Conservation (phyloP, 1,140 invertebrate genomes). For the Pectinophora gossypiella region DNA sequence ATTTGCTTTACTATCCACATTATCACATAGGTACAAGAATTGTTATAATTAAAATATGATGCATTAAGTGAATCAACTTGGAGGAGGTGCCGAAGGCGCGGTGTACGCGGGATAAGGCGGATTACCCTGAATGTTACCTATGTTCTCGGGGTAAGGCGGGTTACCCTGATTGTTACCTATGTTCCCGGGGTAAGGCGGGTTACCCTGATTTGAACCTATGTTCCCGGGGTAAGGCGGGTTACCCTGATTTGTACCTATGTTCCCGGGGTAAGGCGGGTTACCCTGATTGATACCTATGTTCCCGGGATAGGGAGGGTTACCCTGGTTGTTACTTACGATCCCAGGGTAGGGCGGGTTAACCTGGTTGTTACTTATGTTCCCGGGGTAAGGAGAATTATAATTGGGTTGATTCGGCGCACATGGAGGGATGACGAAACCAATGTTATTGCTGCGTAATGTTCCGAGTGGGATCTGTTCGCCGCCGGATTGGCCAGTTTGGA, state of each 20-base stretch:
- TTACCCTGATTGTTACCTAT: not conserved
- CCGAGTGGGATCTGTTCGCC: not conserved
- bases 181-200: not conserved
- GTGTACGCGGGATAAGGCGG: not conserved
- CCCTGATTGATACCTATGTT: not conserved
- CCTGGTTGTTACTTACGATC: not conserved
- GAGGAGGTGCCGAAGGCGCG: not conserved
- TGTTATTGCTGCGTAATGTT: not conserved
- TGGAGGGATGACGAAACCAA: not conserved
- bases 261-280: not conserved
- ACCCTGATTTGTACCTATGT: no score
- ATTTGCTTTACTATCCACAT: no score
- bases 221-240: not conserved
- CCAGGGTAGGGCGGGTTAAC: slow-evolving; percentile 3
- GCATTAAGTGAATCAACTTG: not conserved
- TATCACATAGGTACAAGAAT: not conserved
- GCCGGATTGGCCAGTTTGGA: not conserved
- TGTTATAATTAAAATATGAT: no score
- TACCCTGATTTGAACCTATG: no score
- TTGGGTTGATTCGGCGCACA: not conserved
- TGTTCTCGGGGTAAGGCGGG: not conserved
- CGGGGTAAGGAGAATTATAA: not conserved
- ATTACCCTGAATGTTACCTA: not conserved
- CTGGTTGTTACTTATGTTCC: no score
- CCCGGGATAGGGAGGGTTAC: slow-evolving; percentile 6